Evolutionary conservation across 2,797 vertebrate genomes (phyloP).

Genomic region (Prunella strophiata): DNA sequence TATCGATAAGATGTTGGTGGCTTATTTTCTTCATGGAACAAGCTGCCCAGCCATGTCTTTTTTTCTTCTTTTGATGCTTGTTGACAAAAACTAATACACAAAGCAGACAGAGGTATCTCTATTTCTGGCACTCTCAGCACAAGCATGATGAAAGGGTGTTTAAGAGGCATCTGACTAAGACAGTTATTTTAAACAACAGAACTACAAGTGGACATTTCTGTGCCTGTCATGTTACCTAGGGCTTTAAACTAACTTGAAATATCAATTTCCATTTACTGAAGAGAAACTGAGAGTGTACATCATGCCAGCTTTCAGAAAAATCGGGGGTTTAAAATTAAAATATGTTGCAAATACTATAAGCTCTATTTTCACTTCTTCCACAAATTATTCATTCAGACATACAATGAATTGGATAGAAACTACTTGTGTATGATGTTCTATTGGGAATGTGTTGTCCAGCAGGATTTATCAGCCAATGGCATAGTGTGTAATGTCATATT

Average conservation of each 20-base stretch:
- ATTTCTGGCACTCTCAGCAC: background rate
- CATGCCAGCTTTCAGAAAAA: conserved; percentile 31
- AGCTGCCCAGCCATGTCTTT: background rate
- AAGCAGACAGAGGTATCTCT: background rate
- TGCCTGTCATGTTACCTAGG: conserved; percentile 17
- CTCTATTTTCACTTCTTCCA: conserved; percentile 16
- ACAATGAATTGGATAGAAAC: conserved; percentile 21
- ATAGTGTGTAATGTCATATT: background rate
- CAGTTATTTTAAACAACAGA: conserved; percentile 32
- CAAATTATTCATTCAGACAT: conserved; percentile 37
- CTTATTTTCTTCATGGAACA: background rate
- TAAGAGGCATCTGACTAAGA: conserved; percentile 22
- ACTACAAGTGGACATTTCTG: conserved; percentile 18
- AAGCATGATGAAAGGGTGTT: background rate
- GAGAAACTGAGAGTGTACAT: background rate
- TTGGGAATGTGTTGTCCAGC: background rate
- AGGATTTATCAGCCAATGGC: conserved; percentile 14
- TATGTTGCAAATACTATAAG: conserved; percentile 3
- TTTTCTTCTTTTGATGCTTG: background rate
- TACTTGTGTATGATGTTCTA: background rate
- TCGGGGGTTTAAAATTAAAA: conserved; percentile 54
- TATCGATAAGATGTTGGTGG: background rate
- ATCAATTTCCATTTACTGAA: conserved; percentile 32
- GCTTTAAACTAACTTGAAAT: conserved; percentile 59
- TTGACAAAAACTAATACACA: conserved; percentile 32